A percentile compares a stretch with the other conserved stretches of the same genome.
phyloP scores from a whole-genome alignment of 2,113 vertebrate species.

The Rhinichthys klamathensis region DNA sequence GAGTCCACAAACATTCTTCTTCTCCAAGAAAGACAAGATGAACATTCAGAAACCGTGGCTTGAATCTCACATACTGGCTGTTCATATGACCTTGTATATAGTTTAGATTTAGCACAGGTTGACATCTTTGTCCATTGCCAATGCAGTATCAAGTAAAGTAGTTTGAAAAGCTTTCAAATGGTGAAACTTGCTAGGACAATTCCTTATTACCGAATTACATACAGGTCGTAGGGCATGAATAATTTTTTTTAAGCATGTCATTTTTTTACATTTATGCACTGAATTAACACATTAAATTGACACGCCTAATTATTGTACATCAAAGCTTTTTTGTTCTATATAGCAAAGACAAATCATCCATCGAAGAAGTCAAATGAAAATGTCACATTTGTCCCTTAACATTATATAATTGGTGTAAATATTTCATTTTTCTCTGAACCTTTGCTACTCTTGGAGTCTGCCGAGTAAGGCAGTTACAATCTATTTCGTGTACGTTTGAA shows the following conservation, averaged over 20 bases:
- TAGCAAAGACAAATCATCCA: background rate
- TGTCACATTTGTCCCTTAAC: background rate
- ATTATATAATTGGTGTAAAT: conserved; percentile 1
- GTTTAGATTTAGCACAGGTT: background rate
- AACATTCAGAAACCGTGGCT: background rate
- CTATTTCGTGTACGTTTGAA: background rate
- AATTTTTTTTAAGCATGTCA: background rate
- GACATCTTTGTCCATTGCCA: background rate
- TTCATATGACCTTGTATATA: background rate
- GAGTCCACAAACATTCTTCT: conserved; percentile 20
- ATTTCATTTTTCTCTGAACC: conserved; percentile 13
- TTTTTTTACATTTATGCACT: background rate
- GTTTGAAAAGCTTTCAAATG: background rate
- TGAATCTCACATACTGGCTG: background rate
- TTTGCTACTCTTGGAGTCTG: background rate
- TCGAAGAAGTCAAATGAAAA: background rate
- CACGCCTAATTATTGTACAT: background rate
- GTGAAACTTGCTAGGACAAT: background rate
- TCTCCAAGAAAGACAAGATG: background rate
- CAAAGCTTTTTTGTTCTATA: background rate
- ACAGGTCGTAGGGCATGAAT: background rate
- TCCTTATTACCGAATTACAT: background rate
- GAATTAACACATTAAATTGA: background rate
- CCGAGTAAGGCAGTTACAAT: background rate
- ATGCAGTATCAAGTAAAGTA: background rate